Evolutionary conservation across 2,797 vertebrate genomes (phyloP), one percentile per base, ranked within the genome.

Genomic region (Alca torda): DNA sequence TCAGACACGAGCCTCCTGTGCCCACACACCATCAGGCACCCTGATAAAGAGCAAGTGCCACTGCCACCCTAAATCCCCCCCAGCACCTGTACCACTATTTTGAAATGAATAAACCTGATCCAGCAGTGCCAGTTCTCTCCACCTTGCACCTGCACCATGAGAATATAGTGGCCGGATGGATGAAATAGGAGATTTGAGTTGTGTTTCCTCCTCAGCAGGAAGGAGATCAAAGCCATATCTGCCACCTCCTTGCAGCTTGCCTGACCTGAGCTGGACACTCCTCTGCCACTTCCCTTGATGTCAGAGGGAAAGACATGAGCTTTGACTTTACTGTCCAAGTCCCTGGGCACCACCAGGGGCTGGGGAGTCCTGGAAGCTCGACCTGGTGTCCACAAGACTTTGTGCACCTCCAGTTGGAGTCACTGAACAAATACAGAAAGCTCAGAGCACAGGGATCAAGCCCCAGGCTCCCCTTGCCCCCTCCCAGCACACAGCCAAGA

Each of bases 1-100:
- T 87, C 72, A 33, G 50, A 30, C 11, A 23, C 0, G 0, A 81
- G 50, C 5, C 25, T 60, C 11, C 54, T 15, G 1, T 26, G 28
- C 11, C 31, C 1, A 0, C 45, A 31, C 20, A 14, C n/a, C 46
- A 59, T 31, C 8, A 4, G 35, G 26, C 26, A 70, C n/a, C 5
- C 39, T 16, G 5, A 28, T 73, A 28, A n/a, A 60, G 20, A 72
- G 13, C 0, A 1, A 79, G 31, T 0, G 0, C 6, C 31, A 13
- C 4, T 45, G 81, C 4, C 30, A 41, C 20, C 21, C 14, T 64
- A 51, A 43, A n/a, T 25, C 2, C 18, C 14, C n/a, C 23, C 6
- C 30, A 70, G 72, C 45, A 67, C 33, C 31, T 9, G 2, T 46
- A 43, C 23, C n/a, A 24, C 37, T 51, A 15, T 28, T 19, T 59